Evolutionary conservation across 1,140 invertebrate genomes (phyloP).

Genomic region (Brachionus angularis): DNA sequence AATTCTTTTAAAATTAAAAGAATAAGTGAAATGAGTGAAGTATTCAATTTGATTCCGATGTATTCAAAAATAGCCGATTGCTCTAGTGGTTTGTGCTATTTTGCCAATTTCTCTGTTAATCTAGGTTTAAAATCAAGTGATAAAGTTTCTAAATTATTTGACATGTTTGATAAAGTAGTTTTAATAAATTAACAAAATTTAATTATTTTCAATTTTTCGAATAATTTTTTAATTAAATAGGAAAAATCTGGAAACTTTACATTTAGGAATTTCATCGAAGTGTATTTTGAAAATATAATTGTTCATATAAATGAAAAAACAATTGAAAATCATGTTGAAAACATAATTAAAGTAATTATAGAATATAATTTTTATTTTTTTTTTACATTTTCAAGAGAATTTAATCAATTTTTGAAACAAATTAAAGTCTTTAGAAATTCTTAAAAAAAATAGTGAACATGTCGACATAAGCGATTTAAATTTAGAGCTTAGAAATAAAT

Average conservation of each 20-base stretch:
- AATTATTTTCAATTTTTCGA: not conserved
- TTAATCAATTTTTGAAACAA: too few relatives aligned
- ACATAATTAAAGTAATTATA: too few relatives aligned
- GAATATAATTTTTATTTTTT: too few relatives aligned
- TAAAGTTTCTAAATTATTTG: not conserved
- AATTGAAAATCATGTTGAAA: too few relatives aligned
- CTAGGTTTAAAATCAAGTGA: not conserved
- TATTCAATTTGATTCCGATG: not conserved
- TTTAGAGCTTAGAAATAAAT: too few relatives aligned
- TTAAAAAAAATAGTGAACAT: too few relatives aligned
- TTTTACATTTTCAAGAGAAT: too few relatives aligned
- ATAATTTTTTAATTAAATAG: not conserved
- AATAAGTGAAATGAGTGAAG: slow-evolving; percentile 5
- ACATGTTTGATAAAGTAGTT: slow-evolving; percentile 18
- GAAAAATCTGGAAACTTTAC: not conserved
- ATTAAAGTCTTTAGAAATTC: too few relatives aligned
- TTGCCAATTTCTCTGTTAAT: not conserved
- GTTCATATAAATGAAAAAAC: not conserved
- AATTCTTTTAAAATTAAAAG: not conserved
- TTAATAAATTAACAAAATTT: not conserved
- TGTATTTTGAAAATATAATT: slow-evolving; percentile 20
- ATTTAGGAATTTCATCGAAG: not conserved
- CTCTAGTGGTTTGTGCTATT: not conserved
- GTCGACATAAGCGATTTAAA: too few relatives aligned
- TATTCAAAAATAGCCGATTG: slow-evolving; percentile 4